phyloP scores from a whole-genome alignment of 2,113 vertebrate genomes.

The Spilogale gracilis region DNA sequence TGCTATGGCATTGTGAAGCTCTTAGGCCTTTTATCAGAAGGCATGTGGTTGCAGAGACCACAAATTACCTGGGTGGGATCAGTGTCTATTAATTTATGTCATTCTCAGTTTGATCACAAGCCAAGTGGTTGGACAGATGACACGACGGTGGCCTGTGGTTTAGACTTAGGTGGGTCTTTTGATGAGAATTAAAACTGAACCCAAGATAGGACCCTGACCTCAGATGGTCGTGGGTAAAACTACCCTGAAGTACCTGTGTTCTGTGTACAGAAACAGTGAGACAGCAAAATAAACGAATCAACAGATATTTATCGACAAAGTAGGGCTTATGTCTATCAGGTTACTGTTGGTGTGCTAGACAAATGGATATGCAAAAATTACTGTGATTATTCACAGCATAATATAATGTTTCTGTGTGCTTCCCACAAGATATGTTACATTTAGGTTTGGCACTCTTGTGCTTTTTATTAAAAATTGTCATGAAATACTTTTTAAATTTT shows the following conservation, averaged over 20 bases:
- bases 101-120: not conserved
- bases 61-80: conserved; percentile 61
- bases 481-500: not conserved
- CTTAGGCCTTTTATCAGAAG: conserved; percentile 23
- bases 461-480: not conserved
- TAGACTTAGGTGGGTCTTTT: conserved; percentile 35
- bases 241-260: not conserved
- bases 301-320: not conserved
- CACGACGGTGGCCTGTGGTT: conserved; percentile 65
- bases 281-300: not conserved
- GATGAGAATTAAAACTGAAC: conserved; percentile 58
- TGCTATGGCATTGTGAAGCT: not conserved
- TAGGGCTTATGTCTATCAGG: not conserved
- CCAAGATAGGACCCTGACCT: not conserved
- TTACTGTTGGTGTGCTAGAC: not conserved
- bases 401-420: not conserved
- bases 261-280: not conserved
- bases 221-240: not conserved
- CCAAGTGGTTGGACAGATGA: conserved; percentile 18
- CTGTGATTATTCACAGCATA: conserved; percentile 32
- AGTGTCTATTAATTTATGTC: conserved; percentile 38
- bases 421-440: not conserved
- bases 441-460: not conserved
- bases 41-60: conserved; percentile 3
- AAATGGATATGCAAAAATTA: not conserved